A percentile compares a stretch with the other conserved stretches of the same genome.
Conservation (phyloP, 2,888 invertebrate species). For the Proisotoma minuta region DNA sequence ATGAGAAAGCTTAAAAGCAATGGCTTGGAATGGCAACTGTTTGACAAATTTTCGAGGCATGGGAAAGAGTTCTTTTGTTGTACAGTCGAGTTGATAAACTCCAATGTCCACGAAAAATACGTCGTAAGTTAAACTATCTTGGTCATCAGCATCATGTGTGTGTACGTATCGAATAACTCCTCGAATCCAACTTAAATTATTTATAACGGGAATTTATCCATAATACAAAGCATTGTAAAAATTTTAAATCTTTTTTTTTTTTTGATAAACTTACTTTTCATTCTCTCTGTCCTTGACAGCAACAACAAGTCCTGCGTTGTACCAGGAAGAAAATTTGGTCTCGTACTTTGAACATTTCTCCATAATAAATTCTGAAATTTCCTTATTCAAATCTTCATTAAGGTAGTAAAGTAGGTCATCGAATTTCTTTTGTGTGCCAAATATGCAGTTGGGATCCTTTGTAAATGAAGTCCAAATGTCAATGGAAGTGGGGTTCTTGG, state of each 20-base stretch:
- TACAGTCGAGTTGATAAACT: slow-evolving; percentile 4
- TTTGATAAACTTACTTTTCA: slow-evolving; percentile 8
- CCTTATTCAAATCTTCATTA: slow-evolving; percentile 13
- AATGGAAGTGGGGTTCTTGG: background rate
- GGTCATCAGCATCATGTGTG: background rate
- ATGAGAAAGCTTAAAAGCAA: slow-evolving; percentile 27
- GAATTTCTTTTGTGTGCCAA: slow-evolving; percentile 22
- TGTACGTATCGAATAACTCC: slow-evolving; percentile 14
- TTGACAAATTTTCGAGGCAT: slow-evolving; percentile 21
- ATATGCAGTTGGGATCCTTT: slow-evolving; percentile 22
- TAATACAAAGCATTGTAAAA: background rate
- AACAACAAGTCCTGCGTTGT: slow-evolving; percentile 24
- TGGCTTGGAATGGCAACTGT: slow-evolving; percentile 32
- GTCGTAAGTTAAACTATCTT: slow-evolving; percentile 10
- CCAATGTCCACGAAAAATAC: slow-evolving; percentile 34
- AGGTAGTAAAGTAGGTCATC: background rate
- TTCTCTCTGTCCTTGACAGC: slow-evolving; percentile 22
- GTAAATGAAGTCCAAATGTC: slow-evolving; percentile 17
- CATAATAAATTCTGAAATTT: background rate
- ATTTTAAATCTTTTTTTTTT: no score
- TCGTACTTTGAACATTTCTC: slow-evolving; percentile 14
- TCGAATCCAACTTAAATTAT: slow-evolving; percentile 16
- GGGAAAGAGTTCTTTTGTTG: slow-evolving; percentile 20
- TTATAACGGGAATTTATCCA: background rate
- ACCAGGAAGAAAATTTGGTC: slow-evolving; percentile 11